phyloP scores from a whole-genome alignment of 1,140 invertebrate species.

The Anadara kagoshimensis region DNA sequence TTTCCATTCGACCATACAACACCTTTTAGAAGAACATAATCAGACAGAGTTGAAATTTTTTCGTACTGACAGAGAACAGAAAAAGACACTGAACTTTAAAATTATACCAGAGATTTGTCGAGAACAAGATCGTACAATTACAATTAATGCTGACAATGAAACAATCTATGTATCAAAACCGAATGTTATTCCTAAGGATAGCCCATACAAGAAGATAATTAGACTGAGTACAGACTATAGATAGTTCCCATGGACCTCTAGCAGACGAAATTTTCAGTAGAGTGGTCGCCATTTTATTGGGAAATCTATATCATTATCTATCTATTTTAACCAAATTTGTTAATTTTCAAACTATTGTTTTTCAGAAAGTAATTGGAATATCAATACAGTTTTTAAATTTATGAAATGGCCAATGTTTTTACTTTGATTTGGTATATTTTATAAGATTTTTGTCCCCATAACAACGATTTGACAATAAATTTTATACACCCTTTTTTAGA shows the following conservation, averaged over 20 bases:
- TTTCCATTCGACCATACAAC: neutral
- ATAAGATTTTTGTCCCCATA: too few species aligned
- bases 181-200: neutral
- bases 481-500: too few species aligned
- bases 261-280: too few species aligned
- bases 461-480: too few species aligned
- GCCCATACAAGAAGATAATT: neutral
- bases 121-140: slow-evolving; percentile 2
- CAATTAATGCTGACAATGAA: neutral
- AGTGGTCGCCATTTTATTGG: neutral
- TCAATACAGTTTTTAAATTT: too few species aligned
- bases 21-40: neutral
- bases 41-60: neutral
- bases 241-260: too few species aligned
- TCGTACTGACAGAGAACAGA: neutral
- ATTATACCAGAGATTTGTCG: slow-evolving; percentile 18
- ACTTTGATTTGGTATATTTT: too few species aligned
- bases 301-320: neutral
- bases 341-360: too few species aligned
- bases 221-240: too few species aligned
- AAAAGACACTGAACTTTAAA: slow-evolving; percentile 12
- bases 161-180: neutral
- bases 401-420: too few species aligned
- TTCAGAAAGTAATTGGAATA: too few species aligned
- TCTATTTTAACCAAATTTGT: too few species aligned